Conservation (phyloP, 1,140 invertebrate species). For the Dendroctonus ponderosae region DNA sequence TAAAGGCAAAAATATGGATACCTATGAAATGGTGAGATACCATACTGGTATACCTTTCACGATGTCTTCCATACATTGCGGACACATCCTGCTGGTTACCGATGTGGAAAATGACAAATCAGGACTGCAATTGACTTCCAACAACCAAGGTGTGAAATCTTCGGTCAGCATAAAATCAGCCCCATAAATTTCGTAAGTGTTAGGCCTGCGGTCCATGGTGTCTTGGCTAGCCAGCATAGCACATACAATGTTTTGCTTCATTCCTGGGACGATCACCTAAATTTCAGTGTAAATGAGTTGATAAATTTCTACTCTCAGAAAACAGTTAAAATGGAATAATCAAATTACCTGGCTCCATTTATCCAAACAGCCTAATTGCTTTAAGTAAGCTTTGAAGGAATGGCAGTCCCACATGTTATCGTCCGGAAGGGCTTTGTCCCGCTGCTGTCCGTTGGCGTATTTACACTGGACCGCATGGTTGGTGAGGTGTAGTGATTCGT, state of each 20-base stretch:
- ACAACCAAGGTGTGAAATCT: constrained; percentile 86
- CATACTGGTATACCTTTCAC: constrained; percentile 78
- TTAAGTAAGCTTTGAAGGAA: constrained; percentile 71
- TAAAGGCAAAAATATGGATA: constrained; percentile 52
- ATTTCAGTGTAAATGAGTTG: too few relatives aligned
- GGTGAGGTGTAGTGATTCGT: constrained; percentile 90
- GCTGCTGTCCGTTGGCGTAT: constrained; percentile 75
- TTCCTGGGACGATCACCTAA: constrained; percentile 56
- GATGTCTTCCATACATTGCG: constrained; percentile 85
- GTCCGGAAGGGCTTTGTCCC: constrained; percentile 71
- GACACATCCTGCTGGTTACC: constrained; percentile 82
- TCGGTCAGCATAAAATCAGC: constrained; percentile 92
- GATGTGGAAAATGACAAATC: constrained; percentile 86
- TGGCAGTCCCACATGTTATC: constrained; percentile 89
- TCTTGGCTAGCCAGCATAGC: constrained; percentile 84
- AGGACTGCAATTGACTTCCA: constrained; percentile 93
- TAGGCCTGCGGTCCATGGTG: constrained; percentile 79
- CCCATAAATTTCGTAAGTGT: constrained; percentile 90
- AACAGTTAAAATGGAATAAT: background rate
- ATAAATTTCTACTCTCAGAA: background rate
- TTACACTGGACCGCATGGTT: constrained; percentile 93
- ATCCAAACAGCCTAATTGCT: constrained; percentile 68
- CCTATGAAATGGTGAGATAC: background rate
- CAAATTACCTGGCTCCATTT: constrained; percentile 72
- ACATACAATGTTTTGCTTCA: constrained; percentile 84